These are phyloP conservation scores for Mythimna vitellina DNA, from an alignment of 2,888 invertebrate species.

Conservation along the genomic window DNA sequence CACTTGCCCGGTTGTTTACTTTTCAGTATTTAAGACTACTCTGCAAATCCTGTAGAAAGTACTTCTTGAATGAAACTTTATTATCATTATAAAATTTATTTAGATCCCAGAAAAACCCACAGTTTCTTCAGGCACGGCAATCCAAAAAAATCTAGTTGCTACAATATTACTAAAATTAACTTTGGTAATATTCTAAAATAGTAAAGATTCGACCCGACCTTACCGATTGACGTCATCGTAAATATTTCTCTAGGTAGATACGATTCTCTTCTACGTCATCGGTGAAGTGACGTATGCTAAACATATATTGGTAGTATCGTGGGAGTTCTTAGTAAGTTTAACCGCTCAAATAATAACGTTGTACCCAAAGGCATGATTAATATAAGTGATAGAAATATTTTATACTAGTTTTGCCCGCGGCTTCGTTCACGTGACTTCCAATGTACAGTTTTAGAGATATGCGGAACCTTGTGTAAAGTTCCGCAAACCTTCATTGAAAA, in stretches of 20 bases:
- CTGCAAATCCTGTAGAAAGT: too few species aligned
- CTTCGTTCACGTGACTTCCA: not conserved
- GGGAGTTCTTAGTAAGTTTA: conserved; percentile 1
- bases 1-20: too few species aligned
- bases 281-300: conserved; percentile 30
- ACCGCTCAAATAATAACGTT: not conserved
- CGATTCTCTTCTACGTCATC: conserved; percentile 44
- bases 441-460: not conserved
- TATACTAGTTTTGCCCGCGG: not conserved
- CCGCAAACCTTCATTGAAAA: too few species aligned
- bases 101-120: not conserved
- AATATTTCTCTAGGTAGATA: conserved; percentile 29
- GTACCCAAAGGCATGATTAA: not conserved
- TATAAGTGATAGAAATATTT: not conserved
- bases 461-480: too few species aligned
- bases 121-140: not conserved
- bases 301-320: not conserved
- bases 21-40: too few species aligned
- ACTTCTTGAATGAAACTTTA: too few species aligned
- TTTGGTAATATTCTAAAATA: conserved; percentile 19
- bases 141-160: too few species aligned
- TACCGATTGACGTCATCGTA: conserved; percentile 35
- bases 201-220: conserved; percentile 17
- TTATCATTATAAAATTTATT: not conserved
- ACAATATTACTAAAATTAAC: conserved; percentile 11